Evolutionary conservation across 2,797 vertebrate species (phyloP), one percentile per base, ranked within the genome.

Genomic region (Halcyon smyrnensis): DNA sequence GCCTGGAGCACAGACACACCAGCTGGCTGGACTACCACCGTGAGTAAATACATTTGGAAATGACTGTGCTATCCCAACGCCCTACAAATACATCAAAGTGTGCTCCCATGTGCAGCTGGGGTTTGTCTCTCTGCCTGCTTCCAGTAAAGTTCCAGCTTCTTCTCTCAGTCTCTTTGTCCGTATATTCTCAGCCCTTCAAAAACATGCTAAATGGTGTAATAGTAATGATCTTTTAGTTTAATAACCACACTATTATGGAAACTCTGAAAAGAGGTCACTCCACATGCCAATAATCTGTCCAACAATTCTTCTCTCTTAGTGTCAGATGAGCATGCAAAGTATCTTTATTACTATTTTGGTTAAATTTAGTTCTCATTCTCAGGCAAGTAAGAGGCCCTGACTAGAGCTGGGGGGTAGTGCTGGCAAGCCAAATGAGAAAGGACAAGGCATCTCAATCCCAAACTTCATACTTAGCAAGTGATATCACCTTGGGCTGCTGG

Each of bases 321-420:
- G 71, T 87, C 77, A 93, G 78, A 93, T 65, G 84, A 96, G 64
- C 78, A 78, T 87, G 87, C 37, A 87, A 93, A 85, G 12, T 77
- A 84, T 96, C 88, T 74, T 70, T 89, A 54, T 84, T 89, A 53
- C 78, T 80, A n/a, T 85, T 95, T 88, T 6, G 6, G 63, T 92
- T 82, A 89, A 82, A 94, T 94, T 93, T 92, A 78, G 90, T 96
- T 97, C 96, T 96, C 95, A 97, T 96, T 97, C 96, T 96, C 96
- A 97, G 91, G 93, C 76, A 95, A 90, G 64, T 77, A 77, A 80
- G 90, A 94, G 91, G 93, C 95, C 85, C 92, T 89, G 84, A 46
- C 48, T 84, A 39, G 80, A 89, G 80, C 78, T 77, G 45, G 63
- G 94, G 93, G 95, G 95, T 79, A 89, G 51, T 68, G 56, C 75